Base-by-base conservation (phyloP, 1,140 invertebrate species). In the Apocrypta bakeri region DNA sequence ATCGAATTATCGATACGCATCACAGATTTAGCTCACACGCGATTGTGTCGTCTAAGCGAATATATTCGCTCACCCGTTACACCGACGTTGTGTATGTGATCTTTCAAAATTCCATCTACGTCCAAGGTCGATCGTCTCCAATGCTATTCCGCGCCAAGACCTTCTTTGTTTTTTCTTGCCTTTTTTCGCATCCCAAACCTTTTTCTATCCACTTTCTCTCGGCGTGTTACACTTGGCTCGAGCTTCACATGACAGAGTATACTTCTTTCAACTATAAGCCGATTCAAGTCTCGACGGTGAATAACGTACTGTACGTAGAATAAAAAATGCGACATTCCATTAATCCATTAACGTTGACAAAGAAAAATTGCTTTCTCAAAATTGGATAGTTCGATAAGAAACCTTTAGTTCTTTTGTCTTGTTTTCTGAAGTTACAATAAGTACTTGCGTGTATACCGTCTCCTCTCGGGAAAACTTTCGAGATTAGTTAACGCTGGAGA, bases 111-210 rank as follows among this genome's bases (percentile, higher is more conserved):
- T 82, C 42, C 24, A 27, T 14, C 63, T 66, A 37, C 33, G 56
- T 42, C 69, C 63, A 82, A 76, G 64, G 80, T 82, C 64, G 73
- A 76, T 82, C 64, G 63, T 76, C 37, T 68, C 61, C 33, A 11
- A n/a, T 37, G 71, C 74, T 81, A 81, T 64, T 68, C n/a, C 21
- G 29, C n/a, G 40, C 29, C 74, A 77, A 82, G 31, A 82, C 29
- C 66, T 63, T 17, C 48, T 72, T 75, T 76, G 9, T 63, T 66
- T 79, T 79, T 61, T 33, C 31, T 37, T 7, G 14, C 64, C 17
- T 64, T 24, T 37, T 77, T 40, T 21, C 74, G n/a, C n/a, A n/a
- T 25, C 56, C 7, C 31, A 2, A 31, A 0, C 31, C 74, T 7
- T 21, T n/a, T 64, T 37, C 1, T 24, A 14, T 12, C 29, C 56